Evolutionary conservation across 2,113 vertebrate species (phyloP), one percentile per base, ranked within the genome.

Genomic region (Etheostoma cragini): DNA sequence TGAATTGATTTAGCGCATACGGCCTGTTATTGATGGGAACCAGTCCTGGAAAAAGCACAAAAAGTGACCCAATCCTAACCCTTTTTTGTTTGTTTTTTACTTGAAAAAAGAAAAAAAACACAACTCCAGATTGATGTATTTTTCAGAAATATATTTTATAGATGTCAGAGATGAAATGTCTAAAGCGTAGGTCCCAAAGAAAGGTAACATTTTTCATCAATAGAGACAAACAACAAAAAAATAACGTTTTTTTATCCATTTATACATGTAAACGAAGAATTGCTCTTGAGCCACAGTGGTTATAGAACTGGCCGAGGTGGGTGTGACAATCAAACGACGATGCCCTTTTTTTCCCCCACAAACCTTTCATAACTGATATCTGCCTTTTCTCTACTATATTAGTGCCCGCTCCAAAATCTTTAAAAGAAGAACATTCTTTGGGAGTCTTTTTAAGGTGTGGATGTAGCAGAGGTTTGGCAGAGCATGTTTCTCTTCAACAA

Each of bases 121-220:
- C 57, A 63, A 75, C 17, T 2, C 26, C 56, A 87, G 52, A 15
- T n/a, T 0, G 12, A 73, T 15, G 52, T 88, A 85, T 91, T 92
- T 93, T 94, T 94, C 91, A 89, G 92, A 94, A 94, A 94, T 94
- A 94, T 92, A 94, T 93, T 94, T 93, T 93, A 92, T 92, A 91
- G 90, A 90, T 90, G 88, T 91, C 87, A 91, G 90, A 89, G 91
- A 94, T 93, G 88, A 94, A 94, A 93, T 92, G 91, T 93, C 88
- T 86, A 92, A 94, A 93, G 92, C 90, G 86, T 90, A 93, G 89
- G 92, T 93, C 93, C 92, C 93, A 93, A 92, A 93, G 89, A 93
- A 93, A 91, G 86, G 88, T 76, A 92, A 91, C 83, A 88, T 77
- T 92, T 93, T 88, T 91, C 83, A 91, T 93, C 89, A 92, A 89